These are phyloP conservation scores for Pycnomerus fuliginosus DNA, from an alignment of 2,888 invertebrate genomes.

Conservation along the genomic window DNA sequence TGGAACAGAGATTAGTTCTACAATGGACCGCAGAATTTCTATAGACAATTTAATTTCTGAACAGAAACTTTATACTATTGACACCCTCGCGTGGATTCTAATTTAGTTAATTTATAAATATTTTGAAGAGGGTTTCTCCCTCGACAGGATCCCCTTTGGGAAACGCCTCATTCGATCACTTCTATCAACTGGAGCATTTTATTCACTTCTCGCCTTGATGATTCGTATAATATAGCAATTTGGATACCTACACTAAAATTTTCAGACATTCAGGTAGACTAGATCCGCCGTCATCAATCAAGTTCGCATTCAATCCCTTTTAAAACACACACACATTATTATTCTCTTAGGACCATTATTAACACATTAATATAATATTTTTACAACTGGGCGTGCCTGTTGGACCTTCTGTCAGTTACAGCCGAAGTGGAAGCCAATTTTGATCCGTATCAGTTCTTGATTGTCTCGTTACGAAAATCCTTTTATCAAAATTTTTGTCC, in stretches of 20 bases:
- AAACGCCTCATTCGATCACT: conserved; percentile 47
- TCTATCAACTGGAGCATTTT: conserved; percentile 48
- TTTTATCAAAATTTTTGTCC: conserved; percentile 41
- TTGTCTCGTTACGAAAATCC: background rate
- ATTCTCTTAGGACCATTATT: conserved; percentile 51
- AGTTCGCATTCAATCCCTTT: conserved; percentile 33
- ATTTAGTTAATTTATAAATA: conserved; percentile 51
- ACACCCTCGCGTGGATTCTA: conserved; percentile 22
- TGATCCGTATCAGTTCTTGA: conserved; percentile 26
- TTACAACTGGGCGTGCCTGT: conserved; percentile 52
- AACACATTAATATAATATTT: conserved; percentile 54
- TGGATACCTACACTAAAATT: no score
- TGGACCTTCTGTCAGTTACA: conserved; percentile 52
- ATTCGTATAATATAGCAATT: no score
- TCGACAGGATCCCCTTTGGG: conserved; percentile 30
- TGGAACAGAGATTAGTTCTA: conserved; percentile 32
- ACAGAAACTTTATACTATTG: conserved; percentile 27
- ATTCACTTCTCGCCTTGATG: no score
- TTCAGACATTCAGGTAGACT: no score
- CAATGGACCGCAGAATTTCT: conserved; percentile 31
- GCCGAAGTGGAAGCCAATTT: conserved; percentile 45
- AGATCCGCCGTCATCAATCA: no score
- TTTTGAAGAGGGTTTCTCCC: conserved; percentile 39
- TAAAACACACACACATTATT: conserved; percentile 46
- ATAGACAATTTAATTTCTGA: conserved; percentile 27